Percentiles rank a stretch among this genome's conserved stretches.
Evolutionary conservation across 2,113 vertebrate species (phyloP).

Genomic region (Brachyhypopomus occidentalis): DNA sequence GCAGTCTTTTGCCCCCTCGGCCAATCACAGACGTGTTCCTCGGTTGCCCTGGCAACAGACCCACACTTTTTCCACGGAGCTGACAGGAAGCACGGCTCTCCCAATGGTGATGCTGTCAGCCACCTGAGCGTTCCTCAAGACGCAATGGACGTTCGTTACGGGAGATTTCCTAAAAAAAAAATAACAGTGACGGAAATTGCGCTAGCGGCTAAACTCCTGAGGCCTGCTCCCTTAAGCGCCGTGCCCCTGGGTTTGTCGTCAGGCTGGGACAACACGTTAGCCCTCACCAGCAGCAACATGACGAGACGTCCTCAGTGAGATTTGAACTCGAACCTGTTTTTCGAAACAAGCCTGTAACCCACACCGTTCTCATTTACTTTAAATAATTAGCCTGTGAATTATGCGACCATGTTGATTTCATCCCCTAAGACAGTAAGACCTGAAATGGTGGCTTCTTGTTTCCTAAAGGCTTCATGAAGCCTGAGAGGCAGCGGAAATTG

Average conservation of each 20-base stretch:
- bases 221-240: constrained; percentile 59
- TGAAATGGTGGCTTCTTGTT: neutral
- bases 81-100: constrained; percentile 1
- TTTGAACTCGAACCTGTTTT: neutral
- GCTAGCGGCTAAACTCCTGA: constrained; percentile 50
- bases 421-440: neutral
- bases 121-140: neutral
- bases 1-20: constrained; percentile 26
- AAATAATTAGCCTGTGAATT: neutral
- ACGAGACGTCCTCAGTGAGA: neutral
- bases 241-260: constrained; percentile 64
- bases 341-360: neutral
- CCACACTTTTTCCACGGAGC: constrained; percentile 22
- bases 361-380: neutral
- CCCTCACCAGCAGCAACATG: constrained; percentile 10
- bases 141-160: constrained; percentile 35
- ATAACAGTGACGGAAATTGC: constrained; percentile 11
- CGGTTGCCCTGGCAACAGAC: constrained; percentile 50
- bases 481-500: neutral
- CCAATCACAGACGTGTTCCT: constrained; percentile 42
- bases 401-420: neutral
- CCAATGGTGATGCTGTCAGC: neutral
- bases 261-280: constrained; percentile 45
- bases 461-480: neutral
- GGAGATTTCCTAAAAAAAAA: constrained; percentile 17